phyloP scores from a whole-genome alignment of 2,113 vertebrate species.

The Collichthys lucidus region DNA sequence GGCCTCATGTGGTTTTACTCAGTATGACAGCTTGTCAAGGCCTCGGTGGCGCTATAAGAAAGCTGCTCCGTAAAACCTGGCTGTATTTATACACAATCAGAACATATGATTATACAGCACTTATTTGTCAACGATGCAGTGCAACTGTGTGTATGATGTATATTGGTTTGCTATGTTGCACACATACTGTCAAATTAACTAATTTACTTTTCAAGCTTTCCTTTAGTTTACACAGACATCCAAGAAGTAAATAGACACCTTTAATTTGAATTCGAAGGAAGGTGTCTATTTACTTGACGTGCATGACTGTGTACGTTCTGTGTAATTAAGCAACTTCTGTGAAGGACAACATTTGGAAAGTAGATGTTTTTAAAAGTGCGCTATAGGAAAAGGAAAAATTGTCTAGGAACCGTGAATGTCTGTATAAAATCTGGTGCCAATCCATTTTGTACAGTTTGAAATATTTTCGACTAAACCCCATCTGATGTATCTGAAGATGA shows the following conservation, averaged over 20 bases:
- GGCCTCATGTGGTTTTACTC: constrained; percentile 58
- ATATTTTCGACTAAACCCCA: neutral
- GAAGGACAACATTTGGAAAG: neutral
- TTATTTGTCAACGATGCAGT: neutral
- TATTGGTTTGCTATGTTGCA: neutral
- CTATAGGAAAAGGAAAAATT: neutral
- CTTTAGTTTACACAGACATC: neutral
- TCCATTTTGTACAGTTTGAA: neutral
- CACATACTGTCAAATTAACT: neutral
- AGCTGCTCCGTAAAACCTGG: constrained; percentile 19
- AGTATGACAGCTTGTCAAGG: constrained; percentile 63
- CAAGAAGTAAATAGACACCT: no score
- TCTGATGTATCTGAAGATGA: no score
- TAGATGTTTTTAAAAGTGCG: neutral
- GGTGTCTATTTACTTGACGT: no score
- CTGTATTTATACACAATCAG: constrained; percentile 20
- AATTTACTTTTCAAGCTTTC: neutral
- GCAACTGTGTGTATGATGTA: constrained; percentile 5
- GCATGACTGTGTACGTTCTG: neutral
- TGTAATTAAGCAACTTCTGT: neutral
- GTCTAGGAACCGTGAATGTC: neutral
- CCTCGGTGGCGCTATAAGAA: constrained; percentile 13
- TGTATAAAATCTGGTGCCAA: neutral
- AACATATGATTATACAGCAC: constrained; percentile 11
- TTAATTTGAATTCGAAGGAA: no score